phyloP scores from a whole-genome alignment of 2,888 invertebrate genomes.

The Perithous albicinctus region DNA sequence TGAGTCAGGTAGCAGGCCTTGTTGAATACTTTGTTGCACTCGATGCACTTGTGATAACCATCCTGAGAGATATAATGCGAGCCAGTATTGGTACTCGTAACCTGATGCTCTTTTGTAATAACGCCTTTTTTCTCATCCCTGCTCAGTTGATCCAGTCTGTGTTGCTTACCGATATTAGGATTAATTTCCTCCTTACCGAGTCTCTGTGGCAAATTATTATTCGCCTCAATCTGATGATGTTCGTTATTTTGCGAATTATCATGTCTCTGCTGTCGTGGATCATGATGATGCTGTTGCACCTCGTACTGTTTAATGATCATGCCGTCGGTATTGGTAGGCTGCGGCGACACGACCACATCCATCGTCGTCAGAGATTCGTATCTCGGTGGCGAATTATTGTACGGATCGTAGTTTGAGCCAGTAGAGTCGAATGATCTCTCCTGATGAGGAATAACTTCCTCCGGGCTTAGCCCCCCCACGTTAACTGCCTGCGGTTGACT shows the following conservation, averaged over 20 bases:
- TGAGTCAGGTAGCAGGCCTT: conserved; percentile 95
- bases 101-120: conserved; percentile 76
- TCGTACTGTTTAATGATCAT: conserved; percentile 75
- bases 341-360: conserved; percentile 66
- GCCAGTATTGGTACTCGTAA: conserved; percentile 76
- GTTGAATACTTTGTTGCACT: conserved; percentile 94
- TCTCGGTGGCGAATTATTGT: conserved; percentile 74
- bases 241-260: conserved; percentile 36
- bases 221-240: conserved; percentile 72
- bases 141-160: conserved; percentile 15
- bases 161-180: conserved; percentile 72
- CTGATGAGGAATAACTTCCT: conserved; percentile 86
- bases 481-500: conserved; percentile 88
- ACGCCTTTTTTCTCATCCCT: conserved; percentile 53
- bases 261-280: conserved; percentile 46
- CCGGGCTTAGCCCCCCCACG: conserved; percentile 92
- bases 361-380: conserved; percentile 75
- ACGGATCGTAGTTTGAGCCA: conserved; percentile 74
- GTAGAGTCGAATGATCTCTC: conserved; percentile 84
- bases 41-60: conserved; percentile 89
- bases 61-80: conserved; percentile 78
- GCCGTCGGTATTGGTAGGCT: conserved; percentile 70
- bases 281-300: conserved; percentile 51
- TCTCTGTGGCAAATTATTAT: conserved; percentile 77
- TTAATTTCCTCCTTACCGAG: conserved; percentile 77